Base-by-base conservation (phyloP, 92 coral and sea anemone genomes). In the Porites cylindrica region DNA sequence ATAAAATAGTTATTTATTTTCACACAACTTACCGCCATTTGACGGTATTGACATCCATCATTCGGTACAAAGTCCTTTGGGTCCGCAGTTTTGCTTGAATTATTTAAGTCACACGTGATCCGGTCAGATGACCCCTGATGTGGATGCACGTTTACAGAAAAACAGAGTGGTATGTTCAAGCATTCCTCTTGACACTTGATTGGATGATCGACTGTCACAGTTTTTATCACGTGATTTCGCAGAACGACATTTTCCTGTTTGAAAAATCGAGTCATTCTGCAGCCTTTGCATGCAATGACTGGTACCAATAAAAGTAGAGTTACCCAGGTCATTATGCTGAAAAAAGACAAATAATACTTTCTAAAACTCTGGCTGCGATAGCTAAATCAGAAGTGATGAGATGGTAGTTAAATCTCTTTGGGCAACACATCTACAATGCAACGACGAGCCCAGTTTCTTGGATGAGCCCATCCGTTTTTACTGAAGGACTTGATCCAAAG, bases 51-150 rank as follows among this genome's bases (percentile, higher is more conserved):
- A 56, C 16, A 26, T 81, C 77, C 85, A 0, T 76, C 63, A 1
- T 51, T 66, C 32, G 67, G 20, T 12, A 23, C 70, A 20, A 66
- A 80, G 68, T 67, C 76, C 54, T 12, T 62, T 52, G 66, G 76
- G 38, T 58, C 67, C 24, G 85, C 77, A 17, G 51, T 67, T 70
- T 16, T 66, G 67, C 51, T 68, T 6, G 85, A 81, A 81, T 58
- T 52, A 74, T 67, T 67, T 10, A 80, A 51, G 53, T 80, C 85
- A 26, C 85, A 80, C 51, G 70, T 77, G 38, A 77, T 18, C 19
- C 13, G n/a, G 8, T 70, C 82, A 18, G 68, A 29, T 3, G 54
- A 26, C 24, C 61, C 54, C 43, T 43, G 61, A 29, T 47, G 68
- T 0, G 43, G 29, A 19, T 66, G 29, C 32, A 77, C 82, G 70